These are phyloP conservation scores for Zoanthus sansibaricus DNA, from an alignment of 92 coral and sea anemone genomes.

Conservation along the genomic window DNA sequence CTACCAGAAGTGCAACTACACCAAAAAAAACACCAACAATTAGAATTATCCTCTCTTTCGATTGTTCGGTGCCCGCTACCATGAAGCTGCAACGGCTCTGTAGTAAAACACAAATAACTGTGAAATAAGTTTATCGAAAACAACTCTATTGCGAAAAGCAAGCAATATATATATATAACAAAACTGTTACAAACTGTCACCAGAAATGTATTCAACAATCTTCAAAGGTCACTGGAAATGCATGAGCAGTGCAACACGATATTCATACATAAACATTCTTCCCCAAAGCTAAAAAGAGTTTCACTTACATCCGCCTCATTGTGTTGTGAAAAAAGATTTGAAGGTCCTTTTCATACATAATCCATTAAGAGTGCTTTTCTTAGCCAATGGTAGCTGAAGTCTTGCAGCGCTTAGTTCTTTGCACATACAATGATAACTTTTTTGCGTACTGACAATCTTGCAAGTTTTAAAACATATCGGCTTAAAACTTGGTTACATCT, in stretches of 20 bases:
- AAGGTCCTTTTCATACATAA: background rate
- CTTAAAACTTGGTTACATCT: background rate
- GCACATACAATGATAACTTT: background rate
- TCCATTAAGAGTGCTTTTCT: constrained; percentile 13
- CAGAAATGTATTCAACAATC: background rate
- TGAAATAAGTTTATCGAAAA: background rate
- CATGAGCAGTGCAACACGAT: constrained; percentile 15
- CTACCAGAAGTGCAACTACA: constrained; percentile 65
- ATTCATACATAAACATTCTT: constrained; percentile 5
- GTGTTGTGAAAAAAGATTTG: background rate
- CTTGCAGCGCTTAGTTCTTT: background rate
- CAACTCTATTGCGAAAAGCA: background rate
- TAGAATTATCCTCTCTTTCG: constrained; percentile 59
- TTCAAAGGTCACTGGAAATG: background rate
- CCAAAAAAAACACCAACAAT: constrained; percentile 90
- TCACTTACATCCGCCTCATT: background rate
- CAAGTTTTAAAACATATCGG: background rate
- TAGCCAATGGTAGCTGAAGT: constrained; percentile 21
- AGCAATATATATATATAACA: background rate
- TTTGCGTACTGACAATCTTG: background rate
- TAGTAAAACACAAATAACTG: constrained; percentile 17
- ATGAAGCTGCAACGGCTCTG: constrained; percentile 39
- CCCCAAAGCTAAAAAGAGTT: background rate
- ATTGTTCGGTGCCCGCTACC: constrained; percentile 21
- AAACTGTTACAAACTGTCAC: background rate